These are phyloP conservation scores for Pelmatolapia mariae DNA, from an alignment of 2,113 vertebrate species.

Conservation along the genomic window DNA sequence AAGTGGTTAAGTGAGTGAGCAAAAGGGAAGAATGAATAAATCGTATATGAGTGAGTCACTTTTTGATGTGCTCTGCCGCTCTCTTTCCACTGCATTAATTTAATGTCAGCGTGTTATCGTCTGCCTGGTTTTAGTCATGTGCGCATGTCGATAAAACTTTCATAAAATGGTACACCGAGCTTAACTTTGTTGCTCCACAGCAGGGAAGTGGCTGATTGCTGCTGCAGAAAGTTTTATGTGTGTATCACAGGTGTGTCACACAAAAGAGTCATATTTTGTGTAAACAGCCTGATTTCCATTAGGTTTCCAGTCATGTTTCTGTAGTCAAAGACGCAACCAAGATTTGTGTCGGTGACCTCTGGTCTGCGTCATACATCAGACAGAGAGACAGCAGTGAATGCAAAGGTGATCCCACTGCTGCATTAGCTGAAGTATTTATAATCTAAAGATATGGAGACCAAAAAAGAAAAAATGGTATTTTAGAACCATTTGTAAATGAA, in stretches of 20 bases:
- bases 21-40: not conserved
- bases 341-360: not conserved
- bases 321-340: not conserved
- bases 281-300: not conserved
- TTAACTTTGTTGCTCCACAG: not conserved
- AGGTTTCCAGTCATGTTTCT: not conserved
- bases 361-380: not conserved
- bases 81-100: not conserved
- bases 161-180: not conserved
- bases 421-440: not conserved
- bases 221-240: not conserved
- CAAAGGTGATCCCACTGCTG: not conserved
- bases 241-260: not conserved
- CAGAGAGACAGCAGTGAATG: not conserved
- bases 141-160: not conserved
- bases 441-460: not conserved
- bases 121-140: not conserved
- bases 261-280: not conserved
- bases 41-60: not conserved
- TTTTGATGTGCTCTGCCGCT: not conserved
- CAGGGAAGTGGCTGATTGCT: not conserved
- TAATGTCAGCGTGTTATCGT: not conserved
- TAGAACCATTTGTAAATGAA: not conserved
- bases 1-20: not conserved
- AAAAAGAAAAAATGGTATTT: not conserved